A percentile compares a stretch with the other conserved stretches of the same genome.
These are phyloP conservation scores for Dryoscopus gambensis DNA, from an alignment of 2,113 vertebrate species.

Conservation along the genomic window DNA sequence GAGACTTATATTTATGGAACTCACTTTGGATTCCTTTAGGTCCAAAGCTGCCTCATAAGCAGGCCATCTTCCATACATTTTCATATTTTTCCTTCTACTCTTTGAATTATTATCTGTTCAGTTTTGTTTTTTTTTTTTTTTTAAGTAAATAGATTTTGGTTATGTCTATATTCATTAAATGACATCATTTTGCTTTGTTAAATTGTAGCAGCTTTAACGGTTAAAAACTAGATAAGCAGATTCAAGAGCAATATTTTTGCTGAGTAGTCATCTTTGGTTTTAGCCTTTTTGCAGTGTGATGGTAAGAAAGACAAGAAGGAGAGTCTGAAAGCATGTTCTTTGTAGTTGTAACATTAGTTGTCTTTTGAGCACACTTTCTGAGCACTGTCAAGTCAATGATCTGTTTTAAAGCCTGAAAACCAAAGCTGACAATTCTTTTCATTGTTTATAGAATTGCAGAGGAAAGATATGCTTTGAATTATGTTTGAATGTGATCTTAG, in stretches of 20 bases:
- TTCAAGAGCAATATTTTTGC: not conserved
- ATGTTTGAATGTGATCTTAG: not conserved
- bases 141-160: not conserved
- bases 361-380: not conserved
- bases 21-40: not conserved
- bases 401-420: not conserved
- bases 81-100: not conserved
- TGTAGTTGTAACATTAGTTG: not conserved
- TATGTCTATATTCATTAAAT: not conserved
- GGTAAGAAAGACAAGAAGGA: not conserved
- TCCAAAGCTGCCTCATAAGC: not conserved
- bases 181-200: not conserved
- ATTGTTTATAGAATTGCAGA: not conserved
- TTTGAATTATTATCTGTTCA: not conserved
- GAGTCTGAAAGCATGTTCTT: constrained; percentile 22
- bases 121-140: not conserved
- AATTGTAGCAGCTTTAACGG: not conserved
- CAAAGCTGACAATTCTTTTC: not conserved
- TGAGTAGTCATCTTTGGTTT: not conserved
- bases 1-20: not conserved
- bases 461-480: constrained; percentile 7
- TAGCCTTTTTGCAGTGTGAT: constrained; percentile 24
- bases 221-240: not conserved
- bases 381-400: not conserved
- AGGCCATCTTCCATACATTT: not conserved